Conservation (phyloP, 1,140 invertebrate genomes). For the Anoplolepis gracilipes region DNA sequence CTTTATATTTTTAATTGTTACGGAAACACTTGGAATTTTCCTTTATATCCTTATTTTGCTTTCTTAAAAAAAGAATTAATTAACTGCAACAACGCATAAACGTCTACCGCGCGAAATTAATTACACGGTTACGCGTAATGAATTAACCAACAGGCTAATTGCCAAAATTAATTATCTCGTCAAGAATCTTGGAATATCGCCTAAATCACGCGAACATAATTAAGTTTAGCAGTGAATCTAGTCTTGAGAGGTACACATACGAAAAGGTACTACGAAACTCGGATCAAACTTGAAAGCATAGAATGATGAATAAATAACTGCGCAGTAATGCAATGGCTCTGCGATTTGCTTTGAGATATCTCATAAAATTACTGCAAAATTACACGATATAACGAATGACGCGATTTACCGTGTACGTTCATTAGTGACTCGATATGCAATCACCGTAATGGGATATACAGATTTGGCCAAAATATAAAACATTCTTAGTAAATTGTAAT, state of each 20-base stretch:
- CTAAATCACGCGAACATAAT: slow-evolving; percentile 42
- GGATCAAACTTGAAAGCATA: slow-evolving; percentile 1
- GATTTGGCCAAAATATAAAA: background rate
- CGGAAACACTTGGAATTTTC: background rate
- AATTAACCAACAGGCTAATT: background rate
- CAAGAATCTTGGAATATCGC: background rate
- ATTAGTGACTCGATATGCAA: slow-evolving; percentile 11
- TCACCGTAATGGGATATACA: background rate
- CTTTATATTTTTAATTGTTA: background rate
- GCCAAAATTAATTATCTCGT: slow-evolving; percentile 32
- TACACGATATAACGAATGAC: slow-evolving; percentile 8
- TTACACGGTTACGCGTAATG: background rate
- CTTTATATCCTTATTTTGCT: background rate
- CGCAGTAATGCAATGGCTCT: slow-evolving; percentile 33
- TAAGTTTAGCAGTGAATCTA: background rate
- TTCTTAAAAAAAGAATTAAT: background rate
- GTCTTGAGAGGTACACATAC: background rate
- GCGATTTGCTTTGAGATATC: slow-evolving; percentile 50
- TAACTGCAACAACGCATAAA: background rate
- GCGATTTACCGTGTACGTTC: slow-evolving; percentile 1
- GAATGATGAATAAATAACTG: slow-evolving; percentile 58
- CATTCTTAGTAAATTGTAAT: background rate
- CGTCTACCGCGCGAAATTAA: background rate
- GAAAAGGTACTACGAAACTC: background rate
- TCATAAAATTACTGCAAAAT: slow-evolving; percentile 20